Evolutionary conservation across 1,140 invertebrate species (phyloP).

Genomic region (Leguminivora glycinivorella): DNA sequence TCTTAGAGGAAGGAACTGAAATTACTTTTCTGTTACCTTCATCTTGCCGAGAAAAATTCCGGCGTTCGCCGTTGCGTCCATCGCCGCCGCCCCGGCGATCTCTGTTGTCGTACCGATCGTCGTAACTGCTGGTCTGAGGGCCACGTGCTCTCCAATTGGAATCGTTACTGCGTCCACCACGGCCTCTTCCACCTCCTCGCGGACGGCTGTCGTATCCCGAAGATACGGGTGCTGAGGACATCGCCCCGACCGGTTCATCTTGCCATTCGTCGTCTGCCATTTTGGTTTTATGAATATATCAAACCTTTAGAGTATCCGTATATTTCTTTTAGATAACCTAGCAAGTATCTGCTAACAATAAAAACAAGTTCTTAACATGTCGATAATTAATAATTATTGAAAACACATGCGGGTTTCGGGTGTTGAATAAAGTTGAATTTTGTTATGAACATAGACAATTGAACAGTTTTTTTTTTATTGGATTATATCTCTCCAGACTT

Average conservation of each 20-base stretch:
- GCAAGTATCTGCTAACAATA: no score
- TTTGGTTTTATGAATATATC: not conserved
- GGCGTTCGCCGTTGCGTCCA: constrained; percentile 32
- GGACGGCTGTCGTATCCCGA: not conserved
- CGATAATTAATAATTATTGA: not conserved
- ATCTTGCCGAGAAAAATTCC: constrained; percentile 38
- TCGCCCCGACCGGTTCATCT: not conserved
- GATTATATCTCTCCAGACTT: no score
- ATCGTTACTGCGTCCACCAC: constrained; percentile 44
- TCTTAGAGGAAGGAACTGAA: constrained; percentile 56
- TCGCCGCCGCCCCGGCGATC: constrained; percentile 9
- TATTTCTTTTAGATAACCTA: no score
- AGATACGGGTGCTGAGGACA: not conserved
- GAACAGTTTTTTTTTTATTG: not conserved
- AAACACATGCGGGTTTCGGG: not conserved
- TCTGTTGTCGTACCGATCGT: constrained; percentile 27
- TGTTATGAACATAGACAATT: constrained; percentile 24
- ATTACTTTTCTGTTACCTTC: constrained; percentile 58
- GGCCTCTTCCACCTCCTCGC: constrained; percentile 34
- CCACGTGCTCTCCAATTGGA: constrained; percentile 52
- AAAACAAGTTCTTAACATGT: not conserved
- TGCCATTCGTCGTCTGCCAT: constrained; percentile 21
- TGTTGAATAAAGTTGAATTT: not conserved
- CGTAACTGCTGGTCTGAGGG: not conserved
- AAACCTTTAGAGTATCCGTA: not conserved